Evolutionary conservation across 2,797 vertebrate genomes (phyloP), one percentile per base, ranked within the genome.

Genomic region (Botia kubotai): DNA sequence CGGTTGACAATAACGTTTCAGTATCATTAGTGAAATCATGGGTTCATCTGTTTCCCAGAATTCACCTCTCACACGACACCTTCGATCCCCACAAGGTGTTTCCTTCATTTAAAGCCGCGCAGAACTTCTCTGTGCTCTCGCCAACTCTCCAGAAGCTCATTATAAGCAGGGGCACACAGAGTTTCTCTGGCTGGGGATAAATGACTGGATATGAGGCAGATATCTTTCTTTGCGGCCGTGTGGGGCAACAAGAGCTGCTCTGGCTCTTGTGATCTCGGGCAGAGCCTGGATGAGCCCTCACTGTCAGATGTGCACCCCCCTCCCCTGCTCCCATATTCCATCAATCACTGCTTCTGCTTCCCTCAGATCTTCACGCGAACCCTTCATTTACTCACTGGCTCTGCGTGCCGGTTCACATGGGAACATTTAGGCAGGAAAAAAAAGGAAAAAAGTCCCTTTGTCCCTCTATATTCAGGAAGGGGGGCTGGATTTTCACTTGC

Each of bases 281-380:
- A 72, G 72, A 72, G 80, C 67, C 77, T 85, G 83, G 89, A 93
- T 91, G 89, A 87, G 85, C 87, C 80, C 85, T 87, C 87, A 86
- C 85, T 90, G 88, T 94, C 93, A 93, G 89, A 90, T 68, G 75
- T 77, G 71, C 81, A 83, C 80, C 76, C 84, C 87, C 84, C 76
- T 82, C 88, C 84, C 66, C 86, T 89, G 81, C 91, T 90, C 87
- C 72, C 89, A 91, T 90, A 75, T 90, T 79, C 87, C 89, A 93
- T 94, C 91, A 92, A 91, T 93, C 93, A 91, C 85, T 75, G 82
- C 72, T 75, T n/a, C 73, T 85, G 77, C 74, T 80, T 85, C 82
- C 83, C 83, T 87, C 85, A 70, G 84, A 89, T 88, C 85, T 86
- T 78, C 67, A 33, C 23, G 67, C 82, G 60, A 86, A 85, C 86